Evolutionary conservation across 2,113 vertebrate species (phyloP).

Genomic region (Perca flavescens): DNA sequence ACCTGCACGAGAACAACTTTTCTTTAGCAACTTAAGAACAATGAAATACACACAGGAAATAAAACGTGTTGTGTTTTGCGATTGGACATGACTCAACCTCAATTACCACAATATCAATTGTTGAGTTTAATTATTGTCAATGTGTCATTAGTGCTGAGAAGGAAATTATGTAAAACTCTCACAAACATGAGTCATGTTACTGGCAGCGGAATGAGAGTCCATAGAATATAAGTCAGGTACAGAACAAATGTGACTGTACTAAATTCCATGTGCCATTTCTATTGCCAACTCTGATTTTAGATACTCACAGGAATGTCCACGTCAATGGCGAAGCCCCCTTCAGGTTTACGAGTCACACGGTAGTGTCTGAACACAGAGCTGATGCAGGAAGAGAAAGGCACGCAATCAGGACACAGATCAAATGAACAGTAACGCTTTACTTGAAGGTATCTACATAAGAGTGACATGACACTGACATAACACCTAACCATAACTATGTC

Average conservation of each 20-base stretch:
- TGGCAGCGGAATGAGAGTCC: background rate
- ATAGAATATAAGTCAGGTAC: background rate
- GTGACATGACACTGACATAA: too few relatives aligned
- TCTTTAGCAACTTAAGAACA: background rate
- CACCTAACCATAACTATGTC: too few relatives aligned
- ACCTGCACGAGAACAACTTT: slow-evolving; percentile 72
- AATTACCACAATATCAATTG: background rate
- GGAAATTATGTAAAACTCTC: background rate
- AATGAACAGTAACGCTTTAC: background rate
- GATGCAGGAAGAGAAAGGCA: slow-evolving; percentile 30
- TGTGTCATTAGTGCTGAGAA: background rate
- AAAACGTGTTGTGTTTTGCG: background rate
- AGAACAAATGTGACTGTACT: background rate
- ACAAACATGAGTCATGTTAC: background rate
- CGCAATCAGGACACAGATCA: background rate
- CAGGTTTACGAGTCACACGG: slow-evolving; percentile 68
- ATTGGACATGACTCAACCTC: background rate
- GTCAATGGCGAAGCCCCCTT: slow-evolving; percentile 80
- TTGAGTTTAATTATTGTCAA: background rate
- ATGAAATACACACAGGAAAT: background rate
- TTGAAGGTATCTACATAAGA: too few relatives aligned
- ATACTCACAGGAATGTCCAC: slow-evolving; percentile 85
- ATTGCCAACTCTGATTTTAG: too few relatives aligned
- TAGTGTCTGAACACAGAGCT: slow-evolving; percentile 84
- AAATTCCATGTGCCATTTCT: too few relatives aligned